A percentile compares a stretch with the other conserved stretches of the same genome.
These are phyloP conservation scores for Drosophila sordidula DNA, from an alignment of 2,888 invertebrate genomes.

Conservation along the genomic window DNA sequence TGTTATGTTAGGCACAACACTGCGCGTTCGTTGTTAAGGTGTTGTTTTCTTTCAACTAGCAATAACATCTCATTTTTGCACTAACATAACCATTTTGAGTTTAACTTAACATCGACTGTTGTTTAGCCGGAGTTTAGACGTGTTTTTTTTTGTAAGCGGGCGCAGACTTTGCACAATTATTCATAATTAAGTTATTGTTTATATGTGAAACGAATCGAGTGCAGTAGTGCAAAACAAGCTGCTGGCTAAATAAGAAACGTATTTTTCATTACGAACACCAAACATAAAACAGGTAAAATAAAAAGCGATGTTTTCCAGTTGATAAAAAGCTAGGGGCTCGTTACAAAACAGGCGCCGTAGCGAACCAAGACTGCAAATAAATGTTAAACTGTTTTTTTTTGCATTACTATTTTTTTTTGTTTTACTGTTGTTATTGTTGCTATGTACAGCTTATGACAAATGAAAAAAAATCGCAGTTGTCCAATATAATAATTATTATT, in stretches of 20 bases:
- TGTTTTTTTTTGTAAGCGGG: slow-evolving; percentile 50
- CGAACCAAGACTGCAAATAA: slow-evolving; percentile 7
- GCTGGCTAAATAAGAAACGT: slow-evolving; percentile 9
- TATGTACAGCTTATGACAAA: neutral
- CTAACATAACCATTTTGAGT: slow-evolving; percentile 51
- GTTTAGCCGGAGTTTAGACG: slow-evolving; percentile 46
- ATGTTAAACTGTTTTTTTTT: slow-evolving; percentile 5
- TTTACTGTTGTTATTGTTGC: slow-evolving; percentile 13
- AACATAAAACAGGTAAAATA: slow-evolving; percentile 40
- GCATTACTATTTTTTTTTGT: slow-evolving; percentile 13
- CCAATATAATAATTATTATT: slow-evolving; percentile 5
- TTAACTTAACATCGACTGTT: slow-evolving; percentile 34
- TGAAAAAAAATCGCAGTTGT: neutral
- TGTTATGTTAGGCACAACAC: slow-evolving; percentile 1
- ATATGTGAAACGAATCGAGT: slow-evolving; percentile 40
- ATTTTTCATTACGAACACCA: neutral
- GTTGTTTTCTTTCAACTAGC: neutral
- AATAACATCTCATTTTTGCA: slow-evolving; percentile 6
- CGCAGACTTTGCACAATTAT: slow-evolving; percentile 44
- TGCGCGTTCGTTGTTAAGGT: slow-evolving; percentile 1
- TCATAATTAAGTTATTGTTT: slow-evolving; percentile 47
- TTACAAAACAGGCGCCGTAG: slow-evolving; percentile 53
- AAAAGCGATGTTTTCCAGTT: slow-evolving; percentile 19
- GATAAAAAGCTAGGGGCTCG: slow-evolving; percentile 23
- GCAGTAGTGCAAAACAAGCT: slow-evolving; percentile 5